These are phyloP conservation scores for Mayetiola destructor DNA, from an alignment of 2,888 invertebrate genomes.

Conservation along the genomic window DNA sequence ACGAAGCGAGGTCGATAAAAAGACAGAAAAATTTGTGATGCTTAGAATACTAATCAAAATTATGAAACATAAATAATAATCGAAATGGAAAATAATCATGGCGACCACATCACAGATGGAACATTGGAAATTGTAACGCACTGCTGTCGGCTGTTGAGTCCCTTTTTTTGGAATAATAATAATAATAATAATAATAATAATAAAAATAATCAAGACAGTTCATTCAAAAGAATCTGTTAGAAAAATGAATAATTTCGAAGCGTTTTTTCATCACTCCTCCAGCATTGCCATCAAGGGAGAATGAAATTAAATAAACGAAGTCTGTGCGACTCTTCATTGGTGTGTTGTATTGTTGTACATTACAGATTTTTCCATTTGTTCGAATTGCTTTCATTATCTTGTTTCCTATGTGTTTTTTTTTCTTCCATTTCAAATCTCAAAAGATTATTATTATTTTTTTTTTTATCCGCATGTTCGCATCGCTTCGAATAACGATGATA, in stretches of 20 bases:
- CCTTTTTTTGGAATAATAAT: too few species aligned
- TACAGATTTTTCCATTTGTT: background rate
- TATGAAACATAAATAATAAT: background rate
- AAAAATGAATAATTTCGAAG: slow-evolving; percentile 10
- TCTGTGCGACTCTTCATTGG: background rate
- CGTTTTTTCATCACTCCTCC: slow-evolving; percentile 1
- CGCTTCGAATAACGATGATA: background rate
- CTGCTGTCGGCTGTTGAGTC: background rate
- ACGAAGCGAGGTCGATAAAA: too few species aligned
- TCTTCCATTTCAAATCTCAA: background rate
- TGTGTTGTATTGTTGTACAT: background rate
- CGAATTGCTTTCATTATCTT: slow-evolving; percentile 8
- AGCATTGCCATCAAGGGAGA: too few species aligned
- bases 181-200: too few species aligned
- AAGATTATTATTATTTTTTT: slow-evolving; percentile 3
- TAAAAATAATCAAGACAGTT: too few species aligned
- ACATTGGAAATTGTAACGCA: background rate
- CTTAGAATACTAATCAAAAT: slow-evolving; percentile 11
- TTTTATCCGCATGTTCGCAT: background rate
- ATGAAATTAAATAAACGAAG: slow-evolving; percentile 5
- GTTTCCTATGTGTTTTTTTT: slow-evolving; percentile 3
- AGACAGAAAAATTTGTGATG: too few species aligned
- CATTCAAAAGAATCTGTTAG: slow-evolving; percentile 10
- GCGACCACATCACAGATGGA: background rate
- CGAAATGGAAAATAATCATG: background rate